These are phyloP conservation scores for Spheniscus humboldti DNA, from an alignment of 2,797 vertebrate genomes.

Conservation along the genomic window DNA sequence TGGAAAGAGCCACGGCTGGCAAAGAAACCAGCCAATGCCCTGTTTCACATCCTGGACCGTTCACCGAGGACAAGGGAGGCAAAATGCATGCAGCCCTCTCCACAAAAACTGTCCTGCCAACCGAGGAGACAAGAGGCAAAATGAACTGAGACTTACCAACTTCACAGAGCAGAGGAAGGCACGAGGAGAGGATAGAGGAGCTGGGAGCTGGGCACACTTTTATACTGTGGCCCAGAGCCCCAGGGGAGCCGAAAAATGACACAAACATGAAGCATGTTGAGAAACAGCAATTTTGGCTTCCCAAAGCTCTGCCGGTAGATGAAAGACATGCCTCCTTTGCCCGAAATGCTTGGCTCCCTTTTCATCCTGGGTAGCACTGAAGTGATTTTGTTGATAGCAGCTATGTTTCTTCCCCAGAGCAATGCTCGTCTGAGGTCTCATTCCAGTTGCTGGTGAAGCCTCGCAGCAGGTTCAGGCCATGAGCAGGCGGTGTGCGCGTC, in stretches of 20 bases:
- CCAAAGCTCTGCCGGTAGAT: neutral
- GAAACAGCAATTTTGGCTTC: neutral
- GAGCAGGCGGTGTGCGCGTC: too few relatives aligned
- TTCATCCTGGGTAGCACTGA: neutral
- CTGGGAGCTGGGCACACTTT: neutral
- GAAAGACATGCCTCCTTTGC: neutral
- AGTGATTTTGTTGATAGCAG: neutral
- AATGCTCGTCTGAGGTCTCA: neutral
- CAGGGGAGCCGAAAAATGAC: neutral
- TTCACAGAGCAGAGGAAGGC: neutral
- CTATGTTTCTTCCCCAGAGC: neutral
- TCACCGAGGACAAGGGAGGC: neutral
- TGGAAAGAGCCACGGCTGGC: neutral
- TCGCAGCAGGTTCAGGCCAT: too few relatives aligned
- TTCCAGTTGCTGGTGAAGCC: neutral
- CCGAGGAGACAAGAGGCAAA: neutral
- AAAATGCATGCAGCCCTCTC: neutral
- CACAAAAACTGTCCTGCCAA: too few relatives aligned
- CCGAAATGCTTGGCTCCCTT: neutral
- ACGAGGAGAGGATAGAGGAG: neutral
- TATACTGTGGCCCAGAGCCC: neutral
- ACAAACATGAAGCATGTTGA: neutral
- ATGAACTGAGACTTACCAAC: neutral
- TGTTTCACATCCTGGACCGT: too few relatives aligned
- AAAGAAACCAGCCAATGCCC: neutral